Base-by-base conservation (phyloP, 2,888 invertebrate species). In the Andricus quercusramuli region DNA sequence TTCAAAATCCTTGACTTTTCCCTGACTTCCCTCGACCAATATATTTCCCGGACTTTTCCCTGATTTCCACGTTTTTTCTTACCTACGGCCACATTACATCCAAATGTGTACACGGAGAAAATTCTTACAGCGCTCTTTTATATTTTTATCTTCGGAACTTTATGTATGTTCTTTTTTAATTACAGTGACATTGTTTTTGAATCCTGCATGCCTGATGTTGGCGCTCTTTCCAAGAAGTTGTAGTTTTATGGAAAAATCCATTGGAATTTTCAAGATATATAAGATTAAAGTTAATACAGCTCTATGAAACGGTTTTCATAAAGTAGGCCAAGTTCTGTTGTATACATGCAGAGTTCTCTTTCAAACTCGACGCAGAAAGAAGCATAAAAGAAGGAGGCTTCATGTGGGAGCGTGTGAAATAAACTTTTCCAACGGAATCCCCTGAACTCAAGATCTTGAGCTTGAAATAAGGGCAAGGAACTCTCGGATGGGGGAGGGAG, bases 391-490 rank as follows among this genome's bases (percentile, higher is more conserved):
- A 56, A 70, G 51, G 32, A 29, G 56, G 70, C 20, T 74, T 74
- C 70, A 51, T 56, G 56, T 74, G 70, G 70, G 56, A 74, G 51
- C 70, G 51, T 74, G 70, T 56, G 70, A 74, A 74, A 74, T 74
- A 74, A 74, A 74, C 70, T 74, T 74, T 56, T 51, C 51, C 70
- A 56, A 29, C 56, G 70, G 70, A 74, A 74, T 47, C 44, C 47
- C 68, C n/a, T 74, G 51, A 74, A 74, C 47, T 74, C 51, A 74
- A 74, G 70, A 74, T 74, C 70, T 56, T 74, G 70, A 74, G 70
- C 70, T 74, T 74, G 70, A 74, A 74, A 74, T 74, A 74, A 74
- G 70, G 70, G 70, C 70, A 74, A 51, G 51, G 51, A 74, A 74
- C 32, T 74, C 51, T 20, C 56, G 51, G 51, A 56, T n/a, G n/a